Percentiles rank a stretch among this genome's conserved stretches.
phyloP scores from a whole-genome alignment of 2,797 vertebrate genomes.

The Sebastes minor region DNA sequence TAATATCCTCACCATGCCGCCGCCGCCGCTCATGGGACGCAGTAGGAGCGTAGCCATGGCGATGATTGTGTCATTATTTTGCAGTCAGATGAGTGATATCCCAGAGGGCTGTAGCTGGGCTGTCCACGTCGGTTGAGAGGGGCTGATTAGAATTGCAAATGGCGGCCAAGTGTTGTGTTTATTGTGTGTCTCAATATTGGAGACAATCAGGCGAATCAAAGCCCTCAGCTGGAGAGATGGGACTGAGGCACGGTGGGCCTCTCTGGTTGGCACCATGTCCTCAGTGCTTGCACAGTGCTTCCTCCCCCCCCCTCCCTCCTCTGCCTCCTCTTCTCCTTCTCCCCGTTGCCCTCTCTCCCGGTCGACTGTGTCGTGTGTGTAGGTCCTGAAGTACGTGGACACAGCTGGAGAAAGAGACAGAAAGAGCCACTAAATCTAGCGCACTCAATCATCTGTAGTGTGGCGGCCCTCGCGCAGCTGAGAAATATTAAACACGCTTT shows the following conservation, averaged over 20 bases:
- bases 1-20: slow-evolving; percentile 74
- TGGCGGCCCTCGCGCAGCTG: slow-evolving; percentile 71
- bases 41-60: slow-evolving; percentile 77
- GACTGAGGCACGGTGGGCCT: slow-evolving; percentile 78
- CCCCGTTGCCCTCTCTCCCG: slow-evolving; percentile 29
- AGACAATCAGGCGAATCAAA: slow-evolving; percentile 86
- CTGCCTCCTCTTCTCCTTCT: background rate
- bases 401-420: slow-evolving; percentile 71
- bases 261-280: slow-evolving; percentile 78
- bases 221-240: slow-evolving; percentile 82
- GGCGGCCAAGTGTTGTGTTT: slow-evolving; percentile 82
- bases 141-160: slow-evolving; percentile 85
- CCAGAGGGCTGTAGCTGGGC: slow-evolving; percentile 76
- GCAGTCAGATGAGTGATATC: slow-evolving; percentile 83
- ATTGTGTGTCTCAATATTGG: slow-evolving; percentile 85
- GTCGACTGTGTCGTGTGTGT: slow-evolving; percentile 34
- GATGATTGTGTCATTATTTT: slow-evolving; percentile 85
- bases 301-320: background rate
- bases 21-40: slow-evolving; percentile 54
- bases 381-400: slow-evolving; percentile 69
- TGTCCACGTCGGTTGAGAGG: slow-evolving; percentile 77
- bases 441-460: slow-evolving; percentile 77
- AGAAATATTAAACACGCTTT: slow-evolving; percentile 79
- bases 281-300: slow-evolving; percentile 47
- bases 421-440: slow-evolving; percentile 71